phyloP scores from a whole-genome alignment of 2,113 vertebrate species.

The Tetrax tetrax region DNA sequence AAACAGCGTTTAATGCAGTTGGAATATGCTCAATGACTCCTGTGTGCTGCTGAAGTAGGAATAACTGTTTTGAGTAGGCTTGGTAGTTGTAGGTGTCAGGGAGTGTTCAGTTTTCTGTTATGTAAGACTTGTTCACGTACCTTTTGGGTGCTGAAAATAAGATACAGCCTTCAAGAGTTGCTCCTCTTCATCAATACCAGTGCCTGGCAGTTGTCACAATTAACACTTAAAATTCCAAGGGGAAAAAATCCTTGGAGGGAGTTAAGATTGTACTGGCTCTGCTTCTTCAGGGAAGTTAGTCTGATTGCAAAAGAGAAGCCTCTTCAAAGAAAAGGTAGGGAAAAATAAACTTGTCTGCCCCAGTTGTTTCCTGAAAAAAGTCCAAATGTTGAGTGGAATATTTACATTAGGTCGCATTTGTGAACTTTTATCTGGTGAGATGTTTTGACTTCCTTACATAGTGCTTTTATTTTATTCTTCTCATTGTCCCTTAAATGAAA shows the following conservation, averaged over 20 bases:
- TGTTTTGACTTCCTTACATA: neutral
- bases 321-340: neutral
- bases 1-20: neutral
- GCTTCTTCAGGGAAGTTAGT: neutral
- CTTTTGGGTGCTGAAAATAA: neutral
- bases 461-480: neutral
- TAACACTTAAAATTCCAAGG: neutral
- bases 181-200: neutral
- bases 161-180: neutral
- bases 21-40: neutral
- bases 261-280: neutral
- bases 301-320: neutral
- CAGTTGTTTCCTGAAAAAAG: neutral
- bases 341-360: neutral
- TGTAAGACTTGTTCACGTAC: neutral
- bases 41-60: neutral
- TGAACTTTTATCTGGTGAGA: neutral
- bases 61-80: neutral
- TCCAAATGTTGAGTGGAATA: neutral
- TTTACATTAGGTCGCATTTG: neutral
- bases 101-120: neutral
- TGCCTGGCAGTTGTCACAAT: neutral
- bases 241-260: neutral
- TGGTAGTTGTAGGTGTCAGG: neutral
- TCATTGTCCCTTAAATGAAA: neutral